phyloP scores from a whole-genome alignment of 2,797 vertebrate species.

The Phrynocephalus vlangalii region DNA sequence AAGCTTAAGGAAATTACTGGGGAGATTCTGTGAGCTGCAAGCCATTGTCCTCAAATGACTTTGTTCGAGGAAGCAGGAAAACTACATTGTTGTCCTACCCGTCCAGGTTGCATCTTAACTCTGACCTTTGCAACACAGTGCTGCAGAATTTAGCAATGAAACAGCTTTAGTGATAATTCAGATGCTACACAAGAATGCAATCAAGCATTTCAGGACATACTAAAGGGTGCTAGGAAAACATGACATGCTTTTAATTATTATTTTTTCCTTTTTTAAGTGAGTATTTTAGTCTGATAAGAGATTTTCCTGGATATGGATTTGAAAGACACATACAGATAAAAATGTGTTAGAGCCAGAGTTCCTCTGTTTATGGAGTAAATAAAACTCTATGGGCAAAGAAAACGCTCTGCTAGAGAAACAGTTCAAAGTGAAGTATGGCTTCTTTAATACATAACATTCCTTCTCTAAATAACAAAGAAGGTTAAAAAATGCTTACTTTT shows the following conservation, averaged over 20 bases:
- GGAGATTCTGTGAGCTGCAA: neutral
- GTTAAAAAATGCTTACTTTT: conserved; percentile 63
- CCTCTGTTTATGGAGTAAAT: conserved; percentile 29
- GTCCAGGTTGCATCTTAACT: neutral
- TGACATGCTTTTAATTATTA: neutral
- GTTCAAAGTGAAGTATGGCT: conserved; percentile 21
- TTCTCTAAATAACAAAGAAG: conserved; percentile 44
- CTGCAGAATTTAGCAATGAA: neutral
- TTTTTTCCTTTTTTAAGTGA: neutral
- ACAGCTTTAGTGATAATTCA: neutral
- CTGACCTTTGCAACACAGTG: fast-evolving
- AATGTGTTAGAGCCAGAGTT: conserved; percentile 21
- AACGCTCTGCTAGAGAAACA: conserved; percentile 16
- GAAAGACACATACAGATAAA: conserved; percentile 10
- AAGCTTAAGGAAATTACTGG: neutral
- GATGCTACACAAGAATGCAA: neutral
- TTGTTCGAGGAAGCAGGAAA: too few relatives aligned
- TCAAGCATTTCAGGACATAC: neutral
- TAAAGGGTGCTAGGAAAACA: conserved; percentile 12
- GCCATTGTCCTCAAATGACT: too few relatives aligned
- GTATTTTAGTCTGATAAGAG: neutral
- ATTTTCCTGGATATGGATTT: conserved; percentile 23
- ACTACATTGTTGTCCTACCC: neutral
- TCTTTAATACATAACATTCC: conserved; percentile 51
- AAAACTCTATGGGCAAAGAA: conserved; percentile 21